Evolutionary conservation across 1,140 invertebrate species (phyloP).

Genomic region (Steinernema feltiae): DNA sequence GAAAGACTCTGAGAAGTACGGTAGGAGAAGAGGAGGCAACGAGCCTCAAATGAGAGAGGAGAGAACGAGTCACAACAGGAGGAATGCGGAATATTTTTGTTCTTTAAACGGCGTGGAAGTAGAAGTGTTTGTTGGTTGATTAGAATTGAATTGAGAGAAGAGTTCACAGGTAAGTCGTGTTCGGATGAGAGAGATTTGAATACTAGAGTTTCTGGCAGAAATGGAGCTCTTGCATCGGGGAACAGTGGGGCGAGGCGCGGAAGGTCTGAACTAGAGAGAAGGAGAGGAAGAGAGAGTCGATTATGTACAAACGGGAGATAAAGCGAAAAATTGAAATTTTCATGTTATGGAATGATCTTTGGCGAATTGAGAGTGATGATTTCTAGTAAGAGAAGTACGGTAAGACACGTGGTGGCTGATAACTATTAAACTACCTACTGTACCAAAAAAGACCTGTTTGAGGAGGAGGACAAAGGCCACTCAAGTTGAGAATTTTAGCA

Average conservation of each 20-base stretch:
- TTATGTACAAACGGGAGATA: background rate
- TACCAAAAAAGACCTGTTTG: too few relatives aligned
- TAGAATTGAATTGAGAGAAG: background rate
- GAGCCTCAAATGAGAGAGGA: background rate
- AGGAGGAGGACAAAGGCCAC: background rate
- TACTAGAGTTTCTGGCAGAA: too few relatives aligned
- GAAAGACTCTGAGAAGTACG: background rate
- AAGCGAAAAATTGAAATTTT: background rate
- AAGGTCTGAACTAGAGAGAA: background rate
- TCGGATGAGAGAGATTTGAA: too few relatives aligned
- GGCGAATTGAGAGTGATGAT: background rate
- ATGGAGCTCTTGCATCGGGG: background rate
- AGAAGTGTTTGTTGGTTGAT: too few relatives aligned
- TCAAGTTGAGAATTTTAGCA: background rate
- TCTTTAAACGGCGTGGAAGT: too few relatives aligned
- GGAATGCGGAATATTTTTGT: too few relatives aligned
- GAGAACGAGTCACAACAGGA: background rate
- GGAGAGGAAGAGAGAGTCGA: background rate
- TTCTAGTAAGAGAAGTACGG: background rate
- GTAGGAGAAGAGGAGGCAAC: background rate
- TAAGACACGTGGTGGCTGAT: too few relatives aligned
- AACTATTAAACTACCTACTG: too few relatives aligned
- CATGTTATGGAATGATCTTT: constrained; percentile 8
- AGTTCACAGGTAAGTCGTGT: too few relatives aligned
- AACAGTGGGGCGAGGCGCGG: background rate